Conservation (phyloP, 2,113 vertebrate genomes). For the Arenaria interpres region DNA sequence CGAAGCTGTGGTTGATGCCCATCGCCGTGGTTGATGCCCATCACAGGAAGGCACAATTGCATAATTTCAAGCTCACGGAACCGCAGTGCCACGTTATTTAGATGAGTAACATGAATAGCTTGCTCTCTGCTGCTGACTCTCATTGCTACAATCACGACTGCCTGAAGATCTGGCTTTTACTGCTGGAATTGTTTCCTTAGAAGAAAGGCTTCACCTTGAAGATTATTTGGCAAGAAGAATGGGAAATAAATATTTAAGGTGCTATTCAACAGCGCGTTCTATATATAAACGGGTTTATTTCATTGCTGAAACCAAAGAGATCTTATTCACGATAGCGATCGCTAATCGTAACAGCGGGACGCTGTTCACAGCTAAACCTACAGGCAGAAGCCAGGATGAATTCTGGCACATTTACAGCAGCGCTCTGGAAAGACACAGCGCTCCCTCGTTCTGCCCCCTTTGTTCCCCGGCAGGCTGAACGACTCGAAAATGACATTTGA, state of each 20-base stretch:
- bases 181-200: neutral
- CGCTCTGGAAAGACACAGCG: neutral
- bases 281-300: slow-evolving; percentile 55
- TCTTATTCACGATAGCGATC: neutral
- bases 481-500: slow-evolving; percentile 7
- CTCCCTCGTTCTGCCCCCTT: neutral
- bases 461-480: neutral
- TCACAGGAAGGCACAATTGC: neutral
- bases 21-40: too few relatives aligned
- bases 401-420: neutral
- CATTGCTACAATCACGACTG: neutral
- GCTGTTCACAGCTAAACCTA: slow-evolving; percentile 23
- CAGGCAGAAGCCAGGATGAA: neutral
- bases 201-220: slow-evolving; percentile 32
- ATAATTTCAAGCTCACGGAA: neutral
- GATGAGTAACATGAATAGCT: neutral
- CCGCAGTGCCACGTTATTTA: neutral
- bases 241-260: slow-evolving; percentile 53
- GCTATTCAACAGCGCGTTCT: slow-evolving; percentile 28
- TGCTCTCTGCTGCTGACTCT: neutral
- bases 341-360: slow-evolving; percentile 14
- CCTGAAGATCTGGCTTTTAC: neutral
- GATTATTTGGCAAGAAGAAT: slow-evolving; percentile 6
- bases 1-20: neutral
- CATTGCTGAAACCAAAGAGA: slow-evolving; percentile 11